Conservation (phyloP, 2,888 invertebrate species). For the Cecidostiba fungosa region DNA sequence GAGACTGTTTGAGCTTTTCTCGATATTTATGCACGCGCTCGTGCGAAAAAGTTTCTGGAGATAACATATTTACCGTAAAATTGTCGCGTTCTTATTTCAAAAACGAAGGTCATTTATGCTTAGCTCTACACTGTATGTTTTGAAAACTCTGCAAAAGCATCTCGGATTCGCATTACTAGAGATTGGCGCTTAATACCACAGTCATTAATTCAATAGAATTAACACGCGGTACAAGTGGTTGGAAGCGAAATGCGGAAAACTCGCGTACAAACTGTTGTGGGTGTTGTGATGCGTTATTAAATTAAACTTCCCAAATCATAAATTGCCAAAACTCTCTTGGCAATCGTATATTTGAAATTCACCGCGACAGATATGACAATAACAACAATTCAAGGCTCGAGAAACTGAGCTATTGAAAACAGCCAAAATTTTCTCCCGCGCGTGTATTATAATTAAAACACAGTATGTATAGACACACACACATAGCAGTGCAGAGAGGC, state of each 20-base stretch:
- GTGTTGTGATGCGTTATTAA: background rate
- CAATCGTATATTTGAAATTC: too few relatives aligned
- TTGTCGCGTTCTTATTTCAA: too few relatives aligned
- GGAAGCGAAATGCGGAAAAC: conserved; percentile 2
- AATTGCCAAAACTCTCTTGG: too few relatives aligned
- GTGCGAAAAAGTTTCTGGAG: too few relatives aligned
- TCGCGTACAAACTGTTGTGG: background rate
- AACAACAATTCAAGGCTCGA: background rate
- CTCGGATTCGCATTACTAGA: background rate
- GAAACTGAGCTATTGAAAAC: background rate
- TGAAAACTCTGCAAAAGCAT: background rate
- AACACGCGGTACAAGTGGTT: background rate
- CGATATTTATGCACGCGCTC: too few relatives aligned
- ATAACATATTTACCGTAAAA: too few relatives aligned
- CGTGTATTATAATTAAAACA: background rate
- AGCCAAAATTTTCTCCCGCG: background rate
- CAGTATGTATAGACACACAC: background rate
- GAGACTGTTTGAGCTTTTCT: background rate
- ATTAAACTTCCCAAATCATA: background rate
- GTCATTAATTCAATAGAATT: background rate
- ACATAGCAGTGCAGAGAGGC: background rate
- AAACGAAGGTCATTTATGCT: too few relatives aligned
- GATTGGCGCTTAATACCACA: background rate
- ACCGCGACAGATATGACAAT: background rate
- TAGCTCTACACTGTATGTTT: too few relatives aligned